These are phyloP conservation scores for Radopholus similis DNA, from an alignment of 1,140 invertebrate species.

Conservation along the genomic window DNA sequence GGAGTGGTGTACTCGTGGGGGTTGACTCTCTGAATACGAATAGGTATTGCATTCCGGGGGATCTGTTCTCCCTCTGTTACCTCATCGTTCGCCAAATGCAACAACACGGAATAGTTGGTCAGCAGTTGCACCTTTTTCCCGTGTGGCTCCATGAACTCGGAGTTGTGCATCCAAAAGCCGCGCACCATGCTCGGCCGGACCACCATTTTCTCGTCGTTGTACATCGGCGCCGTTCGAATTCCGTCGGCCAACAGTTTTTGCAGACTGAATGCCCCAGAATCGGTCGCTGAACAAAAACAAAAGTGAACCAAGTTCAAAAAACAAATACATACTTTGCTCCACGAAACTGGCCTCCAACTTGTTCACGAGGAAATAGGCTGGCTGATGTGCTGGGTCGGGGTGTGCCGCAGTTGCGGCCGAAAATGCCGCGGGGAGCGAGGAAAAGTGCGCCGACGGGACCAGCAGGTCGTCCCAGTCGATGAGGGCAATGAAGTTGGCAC, in stretches of 20 bases:
- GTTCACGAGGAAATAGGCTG: constrained; percentile 25
- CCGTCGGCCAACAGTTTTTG: background rate
- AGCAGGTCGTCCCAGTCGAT: constrained; percentile 42
- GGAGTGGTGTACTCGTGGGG: constrained; percentile 1
- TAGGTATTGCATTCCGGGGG: background rate
- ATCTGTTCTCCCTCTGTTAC: background rate
- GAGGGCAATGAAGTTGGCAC: constrained; percentile 38
- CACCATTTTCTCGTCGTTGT: constrained; percentile 35
- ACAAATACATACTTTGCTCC: constrained; percentile 14
- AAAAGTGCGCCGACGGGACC: constrained; percentile 8
- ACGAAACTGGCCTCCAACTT: constrained; percentile 23
- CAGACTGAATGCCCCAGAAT: constrained; percentile 6
- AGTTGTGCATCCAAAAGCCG: constrained; percentile 36
- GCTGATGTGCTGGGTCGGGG: constrained; percentile 8
- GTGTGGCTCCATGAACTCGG: constrained; percentile 4
- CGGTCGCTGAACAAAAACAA: background rate
- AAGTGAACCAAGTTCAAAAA: background rate
- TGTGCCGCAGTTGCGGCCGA: constrained; percentile 1
- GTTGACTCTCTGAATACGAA: constrained; percentile 2
- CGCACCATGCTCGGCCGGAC: constrained; percentile 19
- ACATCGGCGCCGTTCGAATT: constrained; percentile 14
- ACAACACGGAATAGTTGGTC: constrained; percentile 21
- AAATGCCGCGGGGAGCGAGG: constrained; percentile 15
- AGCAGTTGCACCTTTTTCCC: constrained; percentile 4
- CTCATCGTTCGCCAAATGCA: constrained; percentile 29